Base-by-base conservation (phyloP, 64 coral and sea anemone genomes). In the Dendronephthya gigantea region DNA sequence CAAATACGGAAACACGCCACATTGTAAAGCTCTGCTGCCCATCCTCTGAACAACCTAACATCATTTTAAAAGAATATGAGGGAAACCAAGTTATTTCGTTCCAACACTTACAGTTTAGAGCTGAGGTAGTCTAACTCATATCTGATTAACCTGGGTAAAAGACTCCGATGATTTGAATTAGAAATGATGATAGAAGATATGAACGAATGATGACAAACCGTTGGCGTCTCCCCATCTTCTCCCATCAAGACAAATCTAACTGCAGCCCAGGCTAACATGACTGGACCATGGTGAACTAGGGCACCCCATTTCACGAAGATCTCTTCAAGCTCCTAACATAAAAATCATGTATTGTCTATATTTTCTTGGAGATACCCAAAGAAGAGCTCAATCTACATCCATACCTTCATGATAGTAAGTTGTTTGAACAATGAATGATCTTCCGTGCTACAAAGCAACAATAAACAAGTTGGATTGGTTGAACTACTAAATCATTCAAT, bases 201-300 rank as follows among this genome's bases (percentile, higher is more conserved):
- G 15, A 1, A 33, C 39, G 7, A 69, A 27, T 72, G 12, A 0
- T 48, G 22, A 43, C 30, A 41, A 28, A 66, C 19, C 45, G 19
- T 5, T 6, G 36, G 28, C 41, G 31, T 40, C 33, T 97, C 92
- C 48, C 91, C 86, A 31, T 90, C 68, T 0, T 81, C 82, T 48
- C 89, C 94, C 38, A 89, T 89, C 22, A 92, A 85, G 62, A 89
- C 83, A 91, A 89, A 97, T 93, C 94, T 91, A 17, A 93, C 87
- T 27, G 90, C 92, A 69, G 94, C 92, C 94, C 94, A 97, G 36
- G 92, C 87, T 17, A 97, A 65, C 92, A 97, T 97, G 39, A 97
- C 92, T 49, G 94, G 94, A 48, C 94, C 92, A 74, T 97, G 94
- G 70, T 97, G 92, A 1, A 56, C 59, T 47, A 91, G 75, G 39